Evolutionary conservation across 2,888 invertebrate species (phyloP).

Genomic region (Sicus ferrugineus): DNA sequence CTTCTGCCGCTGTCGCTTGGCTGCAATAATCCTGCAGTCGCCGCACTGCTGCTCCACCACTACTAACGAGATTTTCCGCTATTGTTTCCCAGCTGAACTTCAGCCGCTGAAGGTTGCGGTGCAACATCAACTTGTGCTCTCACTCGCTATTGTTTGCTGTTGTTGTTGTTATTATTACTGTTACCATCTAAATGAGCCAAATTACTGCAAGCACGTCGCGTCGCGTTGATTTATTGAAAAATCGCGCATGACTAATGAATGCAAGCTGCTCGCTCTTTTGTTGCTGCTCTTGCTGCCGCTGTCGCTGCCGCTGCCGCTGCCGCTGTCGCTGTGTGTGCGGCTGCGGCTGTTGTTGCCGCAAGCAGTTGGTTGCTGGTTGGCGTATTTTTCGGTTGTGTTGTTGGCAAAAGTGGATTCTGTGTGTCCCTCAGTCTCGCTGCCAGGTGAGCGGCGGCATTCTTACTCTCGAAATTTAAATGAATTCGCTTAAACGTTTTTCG

Average conservation of each 20-base stretch:
- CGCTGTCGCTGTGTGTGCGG: constrained; percentile 30
- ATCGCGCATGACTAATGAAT: constrained; percentile 62
- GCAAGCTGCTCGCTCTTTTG: constrained; percentile 27
- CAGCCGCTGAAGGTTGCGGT: neutral
- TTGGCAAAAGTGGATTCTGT: neutral
- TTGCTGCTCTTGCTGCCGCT: constrained; percentile 31
- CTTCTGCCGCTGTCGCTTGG: no score
- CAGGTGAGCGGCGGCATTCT: constrained; percentile 33
- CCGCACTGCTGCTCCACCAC: neutral
- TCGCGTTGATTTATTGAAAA: constrained; percentile 63
- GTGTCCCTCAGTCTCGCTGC: neutral
- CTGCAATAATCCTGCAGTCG: no score
- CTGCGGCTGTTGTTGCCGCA: neutral
- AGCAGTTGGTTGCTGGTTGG: no score
- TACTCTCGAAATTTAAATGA: constrained; percentile 39
- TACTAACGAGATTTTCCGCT: neutral
- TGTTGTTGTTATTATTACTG: constrained; percentile 29
- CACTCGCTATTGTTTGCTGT: constrained; percentile 34
- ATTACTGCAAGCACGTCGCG: constrained; percentile 63
- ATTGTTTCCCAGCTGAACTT: neutral
- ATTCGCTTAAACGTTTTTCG: constrained; percentile 2
- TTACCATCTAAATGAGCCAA: constrained; percentile 52
- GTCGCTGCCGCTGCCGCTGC: constrained; percentile 35
- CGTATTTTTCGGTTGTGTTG: constrained; percentile 17
- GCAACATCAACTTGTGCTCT: constrained; percentile 21